These are phyloP conservation scores for Boloria selene DNA, from an alignment of 2,888 invertebrate species.

Conservation along the genomic window DNA sequence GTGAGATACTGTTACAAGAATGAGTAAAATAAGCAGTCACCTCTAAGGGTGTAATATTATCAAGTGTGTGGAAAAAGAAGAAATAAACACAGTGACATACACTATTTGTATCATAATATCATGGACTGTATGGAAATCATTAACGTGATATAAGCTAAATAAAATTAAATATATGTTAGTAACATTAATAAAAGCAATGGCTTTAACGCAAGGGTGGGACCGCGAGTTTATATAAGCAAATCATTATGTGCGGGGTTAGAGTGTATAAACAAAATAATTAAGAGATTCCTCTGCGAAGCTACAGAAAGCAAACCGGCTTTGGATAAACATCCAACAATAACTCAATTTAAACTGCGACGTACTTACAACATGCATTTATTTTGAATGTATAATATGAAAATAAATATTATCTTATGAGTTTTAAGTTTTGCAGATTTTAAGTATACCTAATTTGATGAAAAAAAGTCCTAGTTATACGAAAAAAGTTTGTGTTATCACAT, in stretches of 20 bases:
- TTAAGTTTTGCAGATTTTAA: too few relatives aligned
- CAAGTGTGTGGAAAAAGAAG: too few relatives aligned
- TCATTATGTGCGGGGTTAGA: slow-evolving; percentile 22
- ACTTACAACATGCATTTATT: slow-evolving; percentile 16
- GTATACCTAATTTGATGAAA: too few relatives aligned
- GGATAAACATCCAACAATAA: slow-evolving; percentile 29
- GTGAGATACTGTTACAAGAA: too few relatives aligned
- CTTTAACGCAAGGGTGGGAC: slow-evolving; percentile 1
- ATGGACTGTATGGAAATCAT: too few relatives aligned
- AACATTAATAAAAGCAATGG: slow-evolving; percentile 8
- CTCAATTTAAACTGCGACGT: slow-evolving; percentile 21
- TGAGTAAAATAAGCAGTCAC: too few relatives aligned
- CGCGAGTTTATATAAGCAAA: slow-evolving; percentile 16
- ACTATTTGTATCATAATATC: too few relatives aligned
- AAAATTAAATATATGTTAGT: neutral
- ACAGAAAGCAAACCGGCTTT: slow-evolving; percentile 28
- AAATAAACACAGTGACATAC: too few relatives aligned
- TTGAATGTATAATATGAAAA: slow-evolving; percentile 10
- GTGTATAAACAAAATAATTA: slow-evolving; percentile 28
- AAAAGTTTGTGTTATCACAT: too few relatives aligned
- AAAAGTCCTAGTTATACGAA: too few relatives aligned
- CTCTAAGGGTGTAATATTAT: too few relatives aligned
- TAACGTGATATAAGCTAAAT: too few relatives aligned
- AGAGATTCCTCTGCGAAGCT: slow-evolving; percentile 24
- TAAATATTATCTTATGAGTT: neutral